Base-by-base conservation (phyloP, 2,888 invertebrate species). In the Sphaerophoria taeniata region DNA sequence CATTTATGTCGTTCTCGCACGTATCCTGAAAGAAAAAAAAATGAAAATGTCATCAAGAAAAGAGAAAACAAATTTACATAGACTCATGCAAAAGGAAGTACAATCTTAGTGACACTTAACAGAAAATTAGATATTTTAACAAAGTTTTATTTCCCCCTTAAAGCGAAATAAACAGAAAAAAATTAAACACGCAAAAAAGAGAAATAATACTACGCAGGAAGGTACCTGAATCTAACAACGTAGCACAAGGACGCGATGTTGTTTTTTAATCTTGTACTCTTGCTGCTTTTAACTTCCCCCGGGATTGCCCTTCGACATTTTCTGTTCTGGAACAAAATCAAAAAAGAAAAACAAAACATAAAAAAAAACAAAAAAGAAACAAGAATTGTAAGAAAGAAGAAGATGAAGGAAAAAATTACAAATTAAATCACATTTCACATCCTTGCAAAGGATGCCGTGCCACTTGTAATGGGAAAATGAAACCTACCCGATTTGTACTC, bases 381-480 rank as follows among this genome's bases (percentile, higher is more conserved):
- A 4, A 63, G 47, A 31, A 14, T 58, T 39, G 39, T 58, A n/a
- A 49, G 6, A 39, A 71, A 12, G 45, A 67, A 11, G 39, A 73
- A 51, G 63, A 56, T 49, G 51, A 65, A 47, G 63, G 75, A 63
- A 49, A 79, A 63, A 43, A 73, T 43, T 84, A 75, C 80, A 84
- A 80, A 84, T 84, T 80, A 84, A 84, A 84, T 84, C 84, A 84
- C 84, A 80, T 80, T 80, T 75, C 75, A 80, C 75, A 72, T 84
- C 72, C 63, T 67, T 70, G 79, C 79, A 58, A 74, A 79, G 83
- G 83, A 83, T 79, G 78, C 74, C 61, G 31, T 83, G 83, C 78
- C 74, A 39, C 67, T 53, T 58, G 61, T 83, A 83, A 83, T 83
- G 73, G 69, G 47, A 74, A 83, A 83, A 83, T 65, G 34, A 79